Base-by-base conservation (phyloP, 2,113 vertebrate genomes). In the Cryptomyrus ogoouensis region DNA sequence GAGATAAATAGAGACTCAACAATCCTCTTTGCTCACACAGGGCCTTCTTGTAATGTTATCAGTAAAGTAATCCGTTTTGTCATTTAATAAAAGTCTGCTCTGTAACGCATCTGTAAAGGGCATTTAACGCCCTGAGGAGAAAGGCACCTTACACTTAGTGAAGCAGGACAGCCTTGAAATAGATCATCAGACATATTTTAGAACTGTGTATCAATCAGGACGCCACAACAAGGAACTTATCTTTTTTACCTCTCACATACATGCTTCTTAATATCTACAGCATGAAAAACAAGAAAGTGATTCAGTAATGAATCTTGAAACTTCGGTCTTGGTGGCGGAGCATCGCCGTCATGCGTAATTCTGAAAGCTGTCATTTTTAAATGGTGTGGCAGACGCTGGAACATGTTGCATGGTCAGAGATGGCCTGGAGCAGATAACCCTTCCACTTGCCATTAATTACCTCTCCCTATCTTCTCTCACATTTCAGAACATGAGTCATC, bases 321-420 rank as follows among this genome's bases (percentile, higher is more conserved):
- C 74, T 80, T 35, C 6, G 15, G 15, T 42, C 31, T 80, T 39
- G 70, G 13, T 6, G 15, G 70, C 1, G n/a, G 3, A 27, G 62
- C 62, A 66, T 66, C n/a, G 1, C 24, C 31, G 10, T 15, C 66
- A 35, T 31, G 70, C 5, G 35, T 80, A 42, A 39, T 91, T 58
- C 19, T 88, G 88, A 80, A 0, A 31, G 88, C 91, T 91, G 85
- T 91, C 92, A 90, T 91, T 89, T 87, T 93, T 92, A 91, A 89
- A n/a, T n/a, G 90, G 88, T 2, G 92, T 93, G 92, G 92, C 94
- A 91, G 92, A 94, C 77, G 87, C 87, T 74, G 15, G 91, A 92
- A 84, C 90, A 83, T 90, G 62, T 90, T 91, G 80, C 84, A 66
- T 91, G 47, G 46, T 86, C 88, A 31, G 39, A 90, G 80, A 77